Conservation (phyloP, 2,113 vertebrate genomes). For the Leuciscus idus region DNA sequence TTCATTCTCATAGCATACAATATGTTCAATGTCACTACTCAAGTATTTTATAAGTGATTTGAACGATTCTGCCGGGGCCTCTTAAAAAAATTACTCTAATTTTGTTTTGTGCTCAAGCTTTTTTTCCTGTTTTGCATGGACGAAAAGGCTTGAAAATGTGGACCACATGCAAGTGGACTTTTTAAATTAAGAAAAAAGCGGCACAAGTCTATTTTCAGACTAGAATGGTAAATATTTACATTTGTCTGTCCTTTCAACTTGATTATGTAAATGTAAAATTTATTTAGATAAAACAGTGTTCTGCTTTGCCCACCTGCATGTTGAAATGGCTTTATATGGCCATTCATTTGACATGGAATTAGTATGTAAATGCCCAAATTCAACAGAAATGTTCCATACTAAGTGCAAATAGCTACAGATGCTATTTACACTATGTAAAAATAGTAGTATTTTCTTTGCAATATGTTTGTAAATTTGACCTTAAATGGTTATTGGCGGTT, state of each 20-base stretch:
- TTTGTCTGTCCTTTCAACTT: background rate
- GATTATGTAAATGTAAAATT: background rate
- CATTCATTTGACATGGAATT: background rate
- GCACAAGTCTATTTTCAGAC: background rate
- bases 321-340: background rate
- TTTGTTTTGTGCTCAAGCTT: background rate
- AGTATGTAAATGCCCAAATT: background rate
- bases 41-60: background rate
- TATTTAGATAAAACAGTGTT: background rate
- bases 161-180: background rate
- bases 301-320: background rate
- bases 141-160: background rate
- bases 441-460: too few species aligned
- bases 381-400: background rate
- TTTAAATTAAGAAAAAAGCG: background rate
- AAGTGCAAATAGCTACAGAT: too few species aligned
- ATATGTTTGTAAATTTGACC: background rate
- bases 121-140: background rate
- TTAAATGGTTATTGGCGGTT: background rate
- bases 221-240: background rate
- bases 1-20: conserved; percentile 21
- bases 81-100: background rate
- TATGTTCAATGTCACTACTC: conserved; percentile 5
- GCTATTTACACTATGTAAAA: too few species aligned
- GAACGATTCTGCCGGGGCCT: background rate